Conservation (phyloP, 1,140 invertebrate genomes). For the Limonius californicus region DNA sequence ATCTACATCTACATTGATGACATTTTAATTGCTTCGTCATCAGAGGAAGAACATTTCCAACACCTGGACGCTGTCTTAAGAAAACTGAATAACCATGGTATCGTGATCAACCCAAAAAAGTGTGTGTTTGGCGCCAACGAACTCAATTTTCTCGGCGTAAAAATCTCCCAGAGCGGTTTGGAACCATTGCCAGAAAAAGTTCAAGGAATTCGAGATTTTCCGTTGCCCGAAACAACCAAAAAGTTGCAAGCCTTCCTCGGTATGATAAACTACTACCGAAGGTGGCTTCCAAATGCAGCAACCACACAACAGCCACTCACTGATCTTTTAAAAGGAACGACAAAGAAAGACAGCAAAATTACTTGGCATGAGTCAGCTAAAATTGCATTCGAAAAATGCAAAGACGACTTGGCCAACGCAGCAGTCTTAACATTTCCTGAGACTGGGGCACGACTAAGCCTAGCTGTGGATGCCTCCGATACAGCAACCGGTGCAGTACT, state of each 20-base stretch:
- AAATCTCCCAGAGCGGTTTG: constrained; percentile 34
- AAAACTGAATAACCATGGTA: constrained; percentile 27
- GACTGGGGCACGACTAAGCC: constrained; percentile 11
- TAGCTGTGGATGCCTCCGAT: constrained; percentile 35
- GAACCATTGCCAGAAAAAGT: constrained; percentile 23
- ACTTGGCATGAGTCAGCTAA: constrained; percentile 28
- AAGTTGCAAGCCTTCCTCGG: constrained; percentile 39
- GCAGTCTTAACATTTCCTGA: constrained; percentile 32
- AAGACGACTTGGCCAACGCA: constrained; percentile 30
- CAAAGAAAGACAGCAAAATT: constrained; percentile 23
- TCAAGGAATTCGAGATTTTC: constrained; percentile 27
- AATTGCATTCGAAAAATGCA: constrained; percentile 33
- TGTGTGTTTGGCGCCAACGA: constrained; percentile 31
- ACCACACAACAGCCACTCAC: constrained; percentile 27
- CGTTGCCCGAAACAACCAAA: constrained; percentile 23
- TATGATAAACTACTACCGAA: constrained; percentile 41
- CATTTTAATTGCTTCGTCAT: constrained; percentile 41
- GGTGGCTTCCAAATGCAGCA: constrained; percentile 36
- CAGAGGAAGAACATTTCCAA: constrained; percentile 33
- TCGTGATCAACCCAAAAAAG: constrained; percentile 40
- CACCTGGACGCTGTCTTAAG: constrained; percentile 32
- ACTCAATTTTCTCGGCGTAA: constrained; percentile 38
- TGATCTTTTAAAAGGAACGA: constrained; percentile 28
- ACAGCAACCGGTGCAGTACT: constrained; percentile 33
- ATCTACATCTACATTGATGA: constrained; percentile 45